A percentile compares a stretch with the other conserved stretches of the same genome.
Conservation (phyloP, 2,113 vertebrate genomes). For the Leucopternis melanops region DNA sequence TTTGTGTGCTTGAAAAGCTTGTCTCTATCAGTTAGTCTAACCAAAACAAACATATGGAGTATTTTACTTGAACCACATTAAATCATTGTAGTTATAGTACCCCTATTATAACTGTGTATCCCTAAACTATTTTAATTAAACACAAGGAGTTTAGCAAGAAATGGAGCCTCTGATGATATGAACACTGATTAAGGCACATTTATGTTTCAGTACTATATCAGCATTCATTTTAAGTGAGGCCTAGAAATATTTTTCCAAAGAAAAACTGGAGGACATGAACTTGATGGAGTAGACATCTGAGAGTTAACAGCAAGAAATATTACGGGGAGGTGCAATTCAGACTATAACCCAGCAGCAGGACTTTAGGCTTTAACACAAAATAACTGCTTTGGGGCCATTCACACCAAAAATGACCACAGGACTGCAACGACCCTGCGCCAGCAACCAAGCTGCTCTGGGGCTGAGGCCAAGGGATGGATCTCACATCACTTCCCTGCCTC, state of each 20-base stretch:
- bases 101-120: too few species aligned
- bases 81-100: neutral
- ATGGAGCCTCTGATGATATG: neutral
- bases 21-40: neutral
- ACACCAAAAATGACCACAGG: rapidly evolving
- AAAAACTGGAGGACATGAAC: neutral
- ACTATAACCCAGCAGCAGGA: neutral
- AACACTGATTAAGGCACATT: neutral
- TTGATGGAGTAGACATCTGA: neutral
- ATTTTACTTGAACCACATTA: neutral
- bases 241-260: neutral
- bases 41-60: neutral
- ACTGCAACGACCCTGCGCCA: neutral
- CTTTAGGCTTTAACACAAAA: neutral
- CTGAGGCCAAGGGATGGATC: neutral
- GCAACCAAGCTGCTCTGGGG: neutral
- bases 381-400: neutral
- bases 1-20: neutral
- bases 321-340: neutral
- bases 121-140: neutral
- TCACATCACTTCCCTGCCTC: neutral
- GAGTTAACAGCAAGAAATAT: neutral
- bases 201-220: neutral
- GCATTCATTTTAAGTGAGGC: neutral
- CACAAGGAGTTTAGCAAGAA: neutral